Base-by-base conservation (phyloP, 2,113 vertebrate genomes). In the Scatophagus argus region DNA sequence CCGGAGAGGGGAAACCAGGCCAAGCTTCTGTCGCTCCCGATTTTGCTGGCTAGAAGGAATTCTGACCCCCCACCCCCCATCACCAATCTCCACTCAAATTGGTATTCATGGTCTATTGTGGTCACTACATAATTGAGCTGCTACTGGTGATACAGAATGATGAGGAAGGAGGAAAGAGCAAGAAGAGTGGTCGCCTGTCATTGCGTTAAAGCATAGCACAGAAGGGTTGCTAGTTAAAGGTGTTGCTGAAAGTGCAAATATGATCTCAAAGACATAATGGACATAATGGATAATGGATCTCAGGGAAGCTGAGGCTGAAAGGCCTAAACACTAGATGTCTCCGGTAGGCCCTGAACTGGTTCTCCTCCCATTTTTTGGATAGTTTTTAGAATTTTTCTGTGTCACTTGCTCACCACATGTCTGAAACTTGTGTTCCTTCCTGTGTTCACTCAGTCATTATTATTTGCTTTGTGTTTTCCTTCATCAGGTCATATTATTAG, bases 11-110 rank as follows among this genome's bases (percentile, higher is more conserved):
- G 87, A 86, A 76, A 77, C 75, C 74, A 67, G 88, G 83, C 91
- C 85, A 88, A 83, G 88, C 84, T 84, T 86, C 84, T 89, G 91
- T 92, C 88, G 49, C 74, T 87, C 82, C 89, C 78, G 4, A 91
- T 91, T 91, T 91, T 68, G 75, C 86, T 69, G 82, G 83, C 63
- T n/a, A 76, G 72, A 52, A 66, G 82, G 80, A 77, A 82, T 79
- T 79, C 44, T 75, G 74, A 79, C 71, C 54, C 60, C 27, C 16
- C 17, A 25, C 5, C 5, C 11, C 9, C 9, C 55, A 12, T 47
- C 41, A 66, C 17, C 46, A 23, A 46, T 80, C 79, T 66, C 23
- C 69, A 21, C 44, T 83, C 46, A 90, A 82, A 92, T 91, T 89
- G 82, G 72, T 86, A 92, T 92, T 89, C 87, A 84, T 61, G 19